Conservation (phyloP, 1,140 invertebrate genomes). For the Brachionus sp. region DNA sequence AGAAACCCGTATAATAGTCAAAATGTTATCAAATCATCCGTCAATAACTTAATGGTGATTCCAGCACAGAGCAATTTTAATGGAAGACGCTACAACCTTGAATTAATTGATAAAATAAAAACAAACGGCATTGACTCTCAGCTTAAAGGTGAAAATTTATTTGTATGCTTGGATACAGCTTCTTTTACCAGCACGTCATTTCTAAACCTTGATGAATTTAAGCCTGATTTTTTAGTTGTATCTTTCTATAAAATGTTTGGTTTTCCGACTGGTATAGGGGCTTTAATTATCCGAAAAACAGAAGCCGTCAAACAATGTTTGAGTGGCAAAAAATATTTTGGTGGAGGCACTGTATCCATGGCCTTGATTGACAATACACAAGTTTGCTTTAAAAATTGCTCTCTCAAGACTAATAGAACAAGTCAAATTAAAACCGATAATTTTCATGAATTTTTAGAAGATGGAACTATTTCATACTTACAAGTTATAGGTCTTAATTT, state of each 20-base stretch:
- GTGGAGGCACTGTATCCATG: slow-evolving; percentile 83
- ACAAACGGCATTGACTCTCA: slow-evolving; percentile 62
- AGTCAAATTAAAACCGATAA: not conserved
- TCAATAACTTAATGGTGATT: slow-evolving; percentile 71
- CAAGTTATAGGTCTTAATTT: slow-evolving; percentile 75
- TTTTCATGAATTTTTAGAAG: slow-evolving; percentile 73
- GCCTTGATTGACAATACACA: slow-evolving; percentile 66
- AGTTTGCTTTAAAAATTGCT: slow-evolving; percentile 33
- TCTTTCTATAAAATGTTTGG: slow-evolving; percentile 99
- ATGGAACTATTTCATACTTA: slow-evolving; percentile 83
- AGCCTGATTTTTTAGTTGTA: slow-evolving; percentile 82
- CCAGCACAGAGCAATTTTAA: slow-evolving; percentile 92
- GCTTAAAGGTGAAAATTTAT: slow-evolving; percentile 64
- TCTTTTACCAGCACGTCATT: slow-evolving; percentile 72
- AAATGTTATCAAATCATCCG: not conserved
- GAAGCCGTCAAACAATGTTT: not conserved
- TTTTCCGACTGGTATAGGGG: slow-evolving; percentile 75
- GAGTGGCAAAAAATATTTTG: slow-evolving; percentile 70
- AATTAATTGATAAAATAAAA: slow-evolving; percentile 69
- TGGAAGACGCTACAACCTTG: slow-evolving; percentile 78
- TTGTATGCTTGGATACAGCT: slow-evolving; percentile 80
- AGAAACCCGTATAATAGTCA: not conserved
- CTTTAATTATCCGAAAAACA: slow-evolving; percentile 23
- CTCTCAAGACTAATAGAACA: slow-evolving; percentile 40
- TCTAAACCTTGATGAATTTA: slow-evolving; percentile 69